Evolutionary conservation across 2,888 invertebrate species (phyloP).

Genomic region (Ceramica pisi): DNA sequence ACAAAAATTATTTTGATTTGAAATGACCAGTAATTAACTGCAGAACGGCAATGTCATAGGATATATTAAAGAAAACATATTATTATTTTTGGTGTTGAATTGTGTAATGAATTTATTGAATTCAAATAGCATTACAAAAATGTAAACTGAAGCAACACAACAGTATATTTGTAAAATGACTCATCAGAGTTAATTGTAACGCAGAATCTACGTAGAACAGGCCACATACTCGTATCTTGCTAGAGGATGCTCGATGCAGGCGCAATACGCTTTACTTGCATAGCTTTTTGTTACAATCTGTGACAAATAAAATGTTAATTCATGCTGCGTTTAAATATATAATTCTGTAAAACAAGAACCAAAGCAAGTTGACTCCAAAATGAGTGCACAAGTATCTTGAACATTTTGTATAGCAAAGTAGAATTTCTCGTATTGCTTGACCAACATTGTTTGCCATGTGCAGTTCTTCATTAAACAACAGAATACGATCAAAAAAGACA

Average conservation of each 20-base stretch:
- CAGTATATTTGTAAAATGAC: slow-evolving; percentile 1
- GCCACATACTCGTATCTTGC: slow-evolving; percentile 24
- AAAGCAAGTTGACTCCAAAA: slow-evolving; percentile 12
- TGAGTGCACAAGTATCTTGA: slow-evolving; percentile 10
- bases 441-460: neutral
- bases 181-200: neutral
- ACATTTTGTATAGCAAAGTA: neutral
- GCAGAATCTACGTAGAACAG: slow-evolving; percentile 19
- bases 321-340: too few species aligned
- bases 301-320: neutral
- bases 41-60: too few species aligned
- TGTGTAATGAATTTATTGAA: too few species aligned
- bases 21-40: too few species aligned
- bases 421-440: slow-evolving; percentile 6
- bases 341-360: slow-evolving; percentile 1
- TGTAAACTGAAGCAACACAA: slow-evolving; percentile 25
- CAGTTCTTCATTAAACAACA: too few species aligned
- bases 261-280: slow-evolving; percentile 32
- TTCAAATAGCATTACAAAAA: neutral
- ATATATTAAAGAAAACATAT: too few species aligned
- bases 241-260: slow-evolving; percentile 23
- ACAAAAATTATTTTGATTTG: too few species aligned
- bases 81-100: too few species aligned
- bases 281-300: slow-evolving; percentile 2
- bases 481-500: too few species aligned